A percentile compares a stretch with the other conserved stretches of the same genome.
These are phyloP conservation scores for Mythimna vitellina DNA, from an alignment of 2,888 invertebrate species.

Conservation along the genomic window DNA sequence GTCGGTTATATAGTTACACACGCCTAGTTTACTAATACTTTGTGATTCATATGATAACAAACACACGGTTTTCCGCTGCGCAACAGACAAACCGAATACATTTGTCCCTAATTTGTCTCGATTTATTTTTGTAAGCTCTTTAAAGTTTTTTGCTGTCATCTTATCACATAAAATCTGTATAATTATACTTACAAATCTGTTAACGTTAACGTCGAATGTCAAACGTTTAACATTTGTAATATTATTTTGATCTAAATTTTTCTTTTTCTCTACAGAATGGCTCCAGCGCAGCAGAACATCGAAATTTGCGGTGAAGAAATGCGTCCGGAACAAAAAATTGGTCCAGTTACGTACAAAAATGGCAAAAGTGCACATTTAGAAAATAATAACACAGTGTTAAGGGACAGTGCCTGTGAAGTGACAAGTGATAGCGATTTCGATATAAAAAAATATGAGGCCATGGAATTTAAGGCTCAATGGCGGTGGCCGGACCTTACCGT, in stretches of 20 bases:
- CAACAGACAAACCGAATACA: neutral
- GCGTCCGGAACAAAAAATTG: slow-evolving; percentile 73
- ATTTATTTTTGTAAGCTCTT: neutral
- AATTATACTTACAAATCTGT: neutral
- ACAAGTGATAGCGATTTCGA: slow-evolving; percentile 80
- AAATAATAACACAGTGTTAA: slow-evolving; percentile 78
- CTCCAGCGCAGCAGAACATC: slow-evolving; percentile 80
- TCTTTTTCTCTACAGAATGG: slow-evolving; percentile 70
- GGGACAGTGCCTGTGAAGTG: slow-evolving; percentile 70
- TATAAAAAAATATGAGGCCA: slow-evolving; percentile 81
- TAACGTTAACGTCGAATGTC: too few species aligned
- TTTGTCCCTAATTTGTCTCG: neutral
- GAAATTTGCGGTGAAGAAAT: slow-evolving; percentile 71
- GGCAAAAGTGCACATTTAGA: slow-evolving; percentile 68
- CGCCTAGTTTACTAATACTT: slow-evolving; percentile 8
- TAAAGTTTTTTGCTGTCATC: neutral
- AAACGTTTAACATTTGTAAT: neutral
- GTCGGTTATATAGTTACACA: too few species aligned
- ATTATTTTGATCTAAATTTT: neutral
- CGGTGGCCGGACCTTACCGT: slow-evolving; percentile 94
- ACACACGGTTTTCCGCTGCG: neutral
- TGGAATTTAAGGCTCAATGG: slow-evolving; percentile 91
- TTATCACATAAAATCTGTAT: neutral
- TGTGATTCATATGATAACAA: neutral
- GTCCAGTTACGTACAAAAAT: slow-evolving; percentile 65